Evolutionary conservation across 1,140 invertebrate genomes (phyloP).

Genomic region (Pinna nobilis): DNA sequence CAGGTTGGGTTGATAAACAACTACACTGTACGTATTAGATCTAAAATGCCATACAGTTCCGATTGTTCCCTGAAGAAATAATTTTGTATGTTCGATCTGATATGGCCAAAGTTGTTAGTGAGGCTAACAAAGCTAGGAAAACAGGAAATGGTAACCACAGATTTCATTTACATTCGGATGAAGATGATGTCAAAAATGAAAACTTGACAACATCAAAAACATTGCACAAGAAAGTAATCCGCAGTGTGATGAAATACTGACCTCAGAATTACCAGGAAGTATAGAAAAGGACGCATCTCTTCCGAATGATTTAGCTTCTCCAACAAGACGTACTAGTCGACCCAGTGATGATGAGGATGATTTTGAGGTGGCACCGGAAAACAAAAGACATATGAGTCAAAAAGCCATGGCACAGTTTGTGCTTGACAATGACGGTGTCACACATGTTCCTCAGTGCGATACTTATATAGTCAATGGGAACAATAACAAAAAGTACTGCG

Average conservation of each 20-base stretch:
- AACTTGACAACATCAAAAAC: too few species aligned
- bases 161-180: too few species aligned
- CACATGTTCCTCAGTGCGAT: constrained; percentile 5
- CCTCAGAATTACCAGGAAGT: neutral
- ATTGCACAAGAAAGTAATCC: too few species aligned
- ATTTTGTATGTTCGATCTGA: neutral
- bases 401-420: neutral
- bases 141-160: neutral
- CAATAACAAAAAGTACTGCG: constrained; percentile 7
- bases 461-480: neutral
- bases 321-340: neutral
- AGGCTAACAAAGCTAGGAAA: neutral
- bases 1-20: too few species aligned
- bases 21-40: too few species aligned
- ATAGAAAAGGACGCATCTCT: neutral
- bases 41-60: too few species aligned
- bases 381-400: neutral
- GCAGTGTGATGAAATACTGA: too few species aligned
- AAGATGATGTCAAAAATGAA: too few species aligned
- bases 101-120: neutral
- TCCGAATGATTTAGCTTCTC: neutral
- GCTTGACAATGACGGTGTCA: constrained; percentile 1
- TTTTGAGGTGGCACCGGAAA: neutral
- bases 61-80: constrained; percentile 17
- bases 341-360: neutral